These are phyloP conservation scores for Vicugna pacos DNA, from an alignment of 2,113 vertebrate species.

Conservation along the genomic window DNA sequence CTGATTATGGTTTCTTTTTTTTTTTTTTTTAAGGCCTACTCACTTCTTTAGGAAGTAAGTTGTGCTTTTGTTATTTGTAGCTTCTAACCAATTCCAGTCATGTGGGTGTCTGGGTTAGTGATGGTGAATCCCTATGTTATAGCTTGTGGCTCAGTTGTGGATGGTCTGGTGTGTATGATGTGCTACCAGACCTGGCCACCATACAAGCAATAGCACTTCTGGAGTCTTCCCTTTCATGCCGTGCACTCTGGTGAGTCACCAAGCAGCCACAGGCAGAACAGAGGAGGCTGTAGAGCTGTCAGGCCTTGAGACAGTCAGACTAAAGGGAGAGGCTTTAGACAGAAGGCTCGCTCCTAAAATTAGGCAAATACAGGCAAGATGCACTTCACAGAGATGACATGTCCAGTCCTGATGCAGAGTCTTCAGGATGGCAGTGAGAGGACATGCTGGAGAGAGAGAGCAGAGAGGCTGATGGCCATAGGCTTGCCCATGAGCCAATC, in stretches of 20 bases:
- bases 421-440: fast-evolving
- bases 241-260: background rate
- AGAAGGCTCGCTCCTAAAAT: background rate
- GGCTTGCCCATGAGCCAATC: background rate
- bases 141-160: background rate
- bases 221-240: background rate
- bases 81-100: constrained; percentile 16
- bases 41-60: constrained; percentile 56
- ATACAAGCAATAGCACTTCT: background rate
- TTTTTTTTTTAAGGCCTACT: constrained; percentile 28
- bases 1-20: background rate
- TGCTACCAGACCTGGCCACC: background rate
- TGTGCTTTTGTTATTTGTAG: constrained; percentile 54
- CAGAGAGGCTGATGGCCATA: no score
- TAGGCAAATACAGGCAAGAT: background rate
- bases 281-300: background rate
- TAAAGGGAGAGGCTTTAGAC: background rate
- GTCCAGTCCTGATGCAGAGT: background rate
- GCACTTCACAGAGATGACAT: background rate
- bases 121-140: constrained; percentile 45
- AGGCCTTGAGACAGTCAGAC: background rate
- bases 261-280: background rate
- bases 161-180: background rate
- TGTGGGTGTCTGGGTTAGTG: constrained; percentile 56
- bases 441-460: background rate